Evolutionary conservation across 2,113 vertebrate species (phyloP), one percentile per base, ranked within the genome.

Genomic region (Pantherophis guttatus): DNA sequence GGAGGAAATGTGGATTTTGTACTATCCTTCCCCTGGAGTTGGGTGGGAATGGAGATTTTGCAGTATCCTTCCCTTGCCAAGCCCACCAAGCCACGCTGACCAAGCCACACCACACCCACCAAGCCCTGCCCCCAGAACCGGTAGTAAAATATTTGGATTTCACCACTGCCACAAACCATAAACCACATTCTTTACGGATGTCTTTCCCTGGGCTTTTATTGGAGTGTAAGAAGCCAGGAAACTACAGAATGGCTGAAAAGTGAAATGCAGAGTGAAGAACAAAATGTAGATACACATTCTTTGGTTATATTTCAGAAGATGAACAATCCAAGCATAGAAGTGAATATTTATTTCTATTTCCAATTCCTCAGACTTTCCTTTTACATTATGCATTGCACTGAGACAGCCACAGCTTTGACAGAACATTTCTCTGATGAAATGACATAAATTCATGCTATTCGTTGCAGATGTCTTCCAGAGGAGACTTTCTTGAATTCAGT

Each of bases 401-500:
- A 59, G 17, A 2, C 57, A 65, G 8, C 75, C n/a, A 23, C 21
- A 92, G 21, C 48, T 50, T 91, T 26, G 11, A 92, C 57, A 23
- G 81, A 23, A 88, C 5, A 5, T 26, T 48, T 19, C 17, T 89
- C 52, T 81, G 59, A 9, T 89, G 50, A 89, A 57, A 92, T 75
- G 53, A 48, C 52, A 89, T 48, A 54, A 29, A 48, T 39, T 23
- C 3, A 33, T 44, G 29, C 52, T 26, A 15, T 87, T 52, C 75
- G 9, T 53, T 21, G 58, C 57, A 53, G 7, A 21, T 15, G 17
- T n/a, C 15, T 26, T 44, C 5, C 21, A 29, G 21, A 57, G n/a
- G 44, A 86, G 44, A 7, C 39, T 93, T 91, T 94, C 94, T 95
- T 91, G 54, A 10, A 95, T 91, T 58, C 87, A 33, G 89, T 90